Evolutionary conservation across 2,888 invertebrate species (phyloP), one percentile per base, ranked within the genome.

Genomic region (Drosophila colorata): DNA sequence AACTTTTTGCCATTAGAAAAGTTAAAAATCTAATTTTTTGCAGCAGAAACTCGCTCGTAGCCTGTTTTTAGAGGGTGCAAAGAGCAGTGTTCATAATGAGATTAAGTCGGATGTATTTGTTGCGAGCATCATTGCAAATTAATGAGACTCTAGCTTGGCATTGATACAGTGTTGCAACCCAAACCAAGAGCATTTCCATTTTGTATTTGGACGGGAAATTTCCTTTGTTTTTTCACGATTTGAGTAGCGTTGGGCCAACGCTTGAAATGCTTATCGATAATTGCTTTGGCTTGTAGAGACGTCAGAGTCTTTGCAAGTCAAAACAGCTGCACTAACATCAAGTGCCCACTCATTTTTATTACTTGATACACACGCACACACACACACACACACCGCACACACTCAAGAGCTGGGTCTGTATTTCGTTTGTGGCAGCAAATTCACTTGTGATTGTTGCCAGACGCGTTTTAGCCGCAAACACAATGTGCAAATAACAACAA

Each of bases 321-420:
- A 68, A 69, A 58, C 74, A 67, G 55, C 64, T 61, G 67, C 76
- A 68, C 88, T 76, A 76, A 77, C 77, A 65, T 65, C 80, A 80
- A 88, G 83, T 79, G 78, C 80, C 80, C 86, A 88, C 86, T 83
- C 83, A 86, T 85, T 74, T 79, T 82, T 85, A 79, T 85, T 71
- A 69, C 78, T 70, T 43, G 52, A 51, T 67, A 83, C 59, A 18
- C 55, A 52, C 16, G 28, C 20, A 28, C 31, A 4, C 14, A 13
- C 41, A 8, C 52, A 23, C 49, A 38, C 37, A 23, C 60, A 46
- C 57, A n/a, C n/a, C n/a, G 23, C 18, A 23, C 43, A 9, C 38
- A 38, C 13, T 9, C 25, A 16, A 47, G 52, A 23, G 18, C 37
- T 18, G 48, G 7, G 1, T 7, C 25, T 41, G 47, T 38, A 57